Conservation (phyloP, 2,113 vertebrate species). For the Lepus timidus region DNA sequence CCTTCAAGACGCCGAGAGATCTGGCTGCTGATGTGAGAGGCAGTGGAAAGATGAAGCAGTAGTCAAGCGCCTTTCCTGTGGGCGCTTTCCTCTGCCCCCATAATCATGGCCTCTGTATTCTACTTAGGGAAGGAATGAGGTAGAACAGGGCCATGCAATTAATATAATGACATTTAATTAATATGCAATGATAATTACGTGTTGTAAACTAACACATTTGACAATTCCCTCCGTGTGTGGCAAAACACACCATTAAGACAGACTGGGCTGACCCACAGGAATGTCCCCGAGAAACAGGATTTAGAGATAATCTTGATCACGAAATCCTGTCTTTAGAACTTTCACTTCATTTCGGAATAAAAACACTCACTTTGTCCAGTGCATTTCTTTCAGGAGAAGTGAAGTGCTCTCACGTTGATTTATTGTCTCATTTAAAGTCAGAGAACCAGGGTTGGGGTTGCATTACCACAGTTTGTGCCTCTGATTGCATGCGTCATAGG, state of each 20-base stretch:
- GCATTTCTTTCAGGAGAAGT: neutral
- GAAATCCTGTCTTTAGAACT: neutral
- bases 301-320: slow-evolving; percentile 9
- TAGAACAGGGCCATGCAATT: slow-evolving; percentile 70
- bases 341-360: slow-evolving; percentile 20
- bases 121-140: slow-evolving; percentile 66
- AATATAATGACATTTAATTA: slow-evolving; percentile 78
- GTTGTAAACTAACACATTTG: slow-evolving; percentile 53
- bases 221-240: slow-evolving; percentile 22
- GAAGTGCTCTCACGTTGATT: neutral
- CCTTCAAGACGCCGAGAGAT: neutral
- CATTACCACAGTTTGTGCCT: no score
- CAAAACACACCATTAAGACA: slow-evolving; percentile 25
- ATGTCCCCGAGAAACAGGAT: neutral
- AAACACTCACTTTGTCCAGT: neutral
- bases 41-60: slow-evolving; percentile 44
- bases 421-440: neutral
- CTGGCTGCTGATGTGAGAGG: neutral
- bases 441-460: neutral
- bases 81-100: neutral
- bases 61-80: slow-evolving; percentile 16
- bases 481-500: no score
- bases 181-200: slow-evolving; percentile 67
- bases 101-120: slow-evolving; percentile 54
- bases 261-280: neutral